phyloP scores from a whole-genome alignment of 2,113 vertebrate species.

The Epinephelus cyanopodus region DNA sequence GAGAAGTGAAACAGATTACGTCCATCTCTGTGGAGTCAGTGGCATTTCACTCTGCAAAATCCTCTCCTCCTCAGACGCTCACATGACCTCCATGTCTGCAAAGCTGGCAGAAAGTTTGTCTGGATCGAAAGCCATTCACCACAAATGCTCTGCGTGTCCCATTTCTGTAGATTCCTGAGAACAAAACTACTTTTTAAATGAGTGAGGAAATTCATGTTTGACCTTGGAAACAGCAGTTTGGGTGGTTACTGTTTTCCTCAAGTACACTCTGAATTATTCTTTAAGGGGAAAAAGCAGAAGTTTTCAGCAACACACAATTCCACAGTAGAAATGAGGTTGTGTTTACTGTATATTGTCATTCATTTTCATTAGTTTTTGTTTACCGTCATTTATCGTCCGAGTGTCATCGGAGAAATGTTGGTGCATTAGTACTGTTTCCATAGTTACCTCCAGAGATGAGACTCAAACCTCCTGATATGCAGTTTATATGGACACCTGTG shows the following conservation, averaged over 20 bases:
- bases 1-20: constrained; percentile 41
- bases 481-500: too few relatives aligned
- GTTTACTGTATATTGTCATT: too few relatives aligned
- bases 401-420: too few relatives aligned
- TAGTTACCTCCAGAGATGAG: too few relatives aligned
- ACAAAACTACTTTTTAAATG: background rate
- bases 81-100: constrained; percentile 53
- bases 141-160: background rate
- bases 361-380: too few relatives aligned
- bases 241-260: background rate
- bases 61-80: constrained; percentile 28
- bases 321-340: too few relatives aligned
- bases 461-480: too few relatives aligned
- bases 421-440: too few relatives aligned
- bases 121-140: background rate
- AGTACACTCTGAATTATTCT: background rate
- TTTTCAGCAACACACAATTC: background rate
- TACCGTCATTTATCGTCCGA: too few relatives aligned
- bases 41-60: constrained; percentile 57
- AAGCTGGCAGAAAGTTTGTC: constrained; percentile 1
- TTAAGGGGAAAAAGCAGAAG: background rate
- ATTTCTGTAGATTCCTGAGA: background rate
- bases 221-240: background rate
- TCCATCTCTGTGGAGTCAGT: constrained; percentile 37
- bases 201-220: background rate